Conservation (phyloP, 2,113 vertebrate genomes). For the Tapirus terrestris region DNA sequence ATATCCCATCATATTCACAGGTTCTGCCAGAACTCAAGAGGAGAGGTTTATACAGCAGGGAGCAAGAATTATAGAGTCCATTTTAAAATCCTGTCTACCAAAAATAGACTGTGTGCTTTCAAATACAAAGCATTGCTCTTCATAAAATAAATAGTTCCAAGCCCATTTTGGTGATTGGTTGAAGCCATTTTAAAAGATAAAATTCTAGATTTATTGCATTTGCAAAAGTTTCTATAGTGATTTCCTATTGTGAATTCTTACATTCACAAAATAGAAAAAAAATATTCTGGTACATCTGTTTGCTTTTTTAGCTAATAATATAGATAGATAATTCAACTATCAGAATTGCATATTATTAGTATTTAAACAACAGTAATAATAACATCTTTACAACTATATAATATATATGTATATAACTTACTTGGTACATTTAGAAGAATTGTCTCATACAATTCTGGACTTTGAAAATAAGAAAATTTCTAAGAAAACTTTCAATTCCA, state of each 20-base stretch:
- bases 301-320: neutral
- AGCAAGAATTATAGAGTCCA: rapidly evolving
- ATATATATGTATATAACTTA: too few relatives aligned
- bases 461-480: neutral
- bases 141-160: neutral
- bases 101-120: neutral
- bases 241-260: neutral
- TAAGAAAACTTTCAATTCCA: neutral
- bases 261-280: neutral
- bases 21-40: neutral
- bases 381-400: neutral
- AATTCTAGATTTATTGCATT: neutral
- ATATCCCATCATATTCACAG: neutral
- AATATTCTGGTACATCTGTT: neutral
- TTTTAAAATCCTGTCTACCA: neutral
- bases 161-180: neutral
- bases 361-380: neutral
- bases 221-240: neutral
- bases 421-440: neutral
- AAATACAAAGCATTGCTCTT: neutral
- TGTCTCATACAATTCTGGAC: neutral
- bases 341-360: neutral
- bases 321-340: neutral
- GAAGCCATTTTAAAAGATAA: neutral
- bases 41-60: neutral